Base-by-base conservation (phyloP, 2,113 vertebrate species). In the Pangasianodon gigas region DNA sequence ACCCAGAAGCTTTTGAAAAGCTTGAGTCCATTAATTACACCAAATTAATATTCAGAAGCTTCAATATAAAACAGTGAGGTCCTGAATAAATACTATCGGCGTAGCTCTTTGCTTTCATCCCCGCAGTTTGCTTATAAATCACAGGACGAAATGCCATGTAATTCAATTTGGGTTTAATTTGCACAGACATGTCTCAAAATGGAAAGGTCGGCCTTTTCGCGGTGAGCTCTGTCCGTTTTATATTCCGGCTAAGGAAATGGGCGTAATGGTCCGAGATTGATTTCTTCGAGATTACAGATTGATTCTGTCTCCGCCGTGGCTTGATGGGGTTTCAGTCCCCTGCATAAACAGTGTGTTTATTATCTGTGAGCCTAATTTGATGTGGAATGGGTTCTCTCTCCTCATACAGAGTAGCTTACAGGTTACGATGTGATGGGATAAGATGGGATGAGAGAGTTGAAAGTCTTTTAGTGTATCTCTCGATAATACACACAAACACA, bases 201-300 rank as follows among this genome's bases (percentile, higher is more conserved):
- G 91, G 67, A 93, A 93, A 93, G 91, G 91, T 93, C 91, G 89
- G 24, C 65, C 56, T 54, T 89, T 86, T 87, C 71, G 74, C 41
- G 89, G 85, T 83, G 89, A 86, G 67, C 65, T 52, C 52, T 16
- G 79, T 84, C 52, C 51, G 89, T 67, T 71, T 65, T 89, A 19
- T 91, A 86, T 89, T 92, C 75, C 86, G 89, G 92, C 79, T 89
- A 90, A 90, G 85, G 87, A 91, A 86, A 89, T 90, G n/a, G 84
- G 83, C 52, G 84, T 89, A 93, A 92, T 90, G 87, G 82, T 80
- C 37, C 18, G 54, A 52, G 65, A 93, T 91, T 93, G 93, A 93
- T 93, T 93, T 93, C 79, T 77, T 89, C 87, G 56, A 60, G 82
- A 84, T 84, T 84, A 84, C 82, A 62, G 82, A 84, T 84, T 84